Base-by-base conservation (phyloP, 2,888 invertebrate species). In the Leptothorax acervorum region DNA sequence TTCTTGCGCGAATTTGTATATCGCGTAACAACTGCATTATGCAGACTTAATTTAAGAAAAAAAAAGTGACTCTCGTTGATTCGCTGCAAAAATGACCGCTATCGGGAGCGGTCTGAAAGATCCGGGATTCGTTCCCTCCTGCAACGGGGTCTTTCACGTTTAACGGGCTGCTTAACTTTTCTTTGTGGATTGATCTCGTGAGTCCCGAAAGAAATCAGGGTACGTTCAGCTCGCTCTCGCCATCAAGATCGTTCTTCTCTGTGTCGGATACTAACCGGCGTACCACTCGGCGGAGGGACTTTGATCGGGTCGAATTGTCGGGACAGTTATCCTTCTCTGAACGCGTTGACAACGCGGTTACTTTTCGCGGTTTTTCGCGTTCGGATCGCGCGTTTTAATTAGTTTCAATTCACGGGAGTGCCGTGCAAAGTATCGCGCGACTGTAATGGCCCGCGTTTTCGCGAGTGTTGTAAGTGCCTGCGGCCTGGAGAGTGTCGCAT, bases 221-320 rank as follows among this genome's bases (percentile, higher is more conserved):
- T 12, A 39, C 39, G 11, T n/a, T 63, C 11, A 63, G 11, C n/a
- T 63, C 39, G 11, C 11, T 39, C 11, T 63, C 5, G 3, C n/a
- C 11, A 63, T 63, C n/a, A 62, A 62, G 28, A 63, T 63, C 11
- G n/a, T 63, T 39, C 63, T 63, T 63, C 5, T 63, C 11, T 23
- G 11, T 11, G 11, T 39, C 39, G 11, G n/a, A 63, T 63, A 63
- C n/a, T 63, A 60, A 62, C 35, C n/a, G n/a, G 0, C 5, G 39
- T n/a, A 39, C 11, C 63, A 39, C 11, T n/a, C 12, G 5, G n/a
- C 5, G 5, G 12, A 23, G 5, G 12, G 12, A 63, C 11, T 63
- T 63, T 39, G 12, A 63, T 63, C 5, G 39, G 5, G 4, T 39
- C n/a, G 12, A 39, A 63, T 39, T 0, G 35, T 57, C 12, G 28